Percentiles rank a stretch among this genome's conserved stretches.
phyloP scores from a whole-genome alignment of 2,797 vertebrate genomes.

The Anguilla obscura region DNA sequence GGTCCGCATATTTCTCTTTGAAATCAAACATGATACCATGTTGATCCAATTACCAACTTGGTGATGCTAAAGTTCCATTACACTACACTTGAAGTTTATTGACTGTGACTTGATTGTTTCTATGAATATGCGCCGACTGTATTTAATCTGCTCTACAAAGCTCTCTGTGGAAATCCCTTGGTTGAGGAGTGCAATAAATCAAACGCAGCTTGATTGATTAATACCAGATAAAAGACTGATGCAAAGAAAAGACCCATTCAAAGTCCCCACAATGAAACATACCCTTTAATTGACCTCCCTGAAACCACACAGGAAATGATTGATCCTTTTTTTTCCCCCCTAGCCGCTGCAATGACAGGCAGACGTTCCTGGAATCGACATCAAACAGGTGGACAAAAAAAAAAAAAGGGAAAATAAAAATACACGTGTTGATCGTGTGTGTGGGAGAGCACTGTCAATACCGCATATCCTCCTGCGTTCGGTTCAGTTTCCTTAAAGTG shows the following conservation, averaged over 20 bases:
- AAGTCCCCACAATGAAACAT: background rate
- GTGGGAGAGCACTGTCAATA: background rate
- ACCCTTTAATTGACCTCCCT: slow-evolving; percentile 5
- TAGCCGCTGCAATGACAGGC: background rate
- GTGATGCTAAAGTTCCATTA: background rate
- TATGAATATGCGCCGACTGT: background rate
- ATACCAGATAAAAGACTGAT: background rate
- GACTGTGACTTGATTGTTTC: background rate
- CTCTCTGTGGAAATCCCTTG: background rate
- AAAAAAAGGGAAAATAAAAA: background rate
- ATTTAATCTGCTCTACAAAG: no score
- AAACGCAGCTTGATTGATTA: background rate
- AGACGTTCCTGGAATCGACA: background rate
- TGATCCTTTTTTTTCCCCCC: background rate
- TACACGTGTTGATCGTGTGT: background rate
- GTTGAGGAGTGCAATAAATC: background rate
- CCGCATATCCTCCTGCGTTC: no score
- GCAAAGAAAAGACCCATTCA: background rate
- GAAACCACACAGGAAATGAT: background rate
- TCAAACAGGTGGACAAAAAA: background rate
- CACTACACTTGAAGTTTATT: background rate
- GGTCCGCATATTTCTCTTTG: background rate
- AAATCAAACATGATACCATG: background rate
- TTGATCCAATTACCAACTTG: background rate
- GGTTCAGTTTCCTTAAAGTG: background rate